Conservation (phyloP, 1,140 invertebrate genomes). For the Anastrepha ludens region DNA sequence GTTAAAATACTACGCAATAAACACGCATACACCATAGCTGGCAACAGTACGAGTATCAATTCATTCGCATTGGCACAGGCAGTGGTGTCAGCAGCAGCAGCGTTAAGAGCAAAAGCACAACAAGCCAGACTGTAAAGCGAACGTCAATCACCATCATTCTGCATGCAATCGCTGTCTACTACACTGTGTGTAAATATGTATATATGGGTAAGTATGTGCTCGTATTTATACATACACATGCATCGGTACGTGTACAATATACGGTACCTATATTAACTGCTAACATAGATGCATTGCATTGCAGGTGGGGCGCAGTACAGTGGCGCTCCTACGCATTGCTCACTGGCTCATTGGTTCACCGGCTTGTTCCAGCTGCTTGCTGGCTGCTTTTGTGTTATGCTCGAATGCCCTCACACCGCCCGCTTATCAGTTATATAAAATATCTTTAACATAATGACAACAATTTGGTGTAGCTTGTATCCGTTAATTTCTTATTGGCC, state of each 20-base stretch:
- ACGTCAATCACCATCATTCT: conserved; percentile 20
- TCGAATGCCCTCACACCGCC: conserved; percentile 42
- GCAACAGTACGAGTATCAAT: neutral
- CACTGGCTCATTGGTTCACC: neutral
- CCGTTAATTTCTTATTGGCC: conserved; percentile 4
- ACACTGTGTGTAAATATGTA: neutral
- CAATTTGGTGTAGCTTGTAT: neutral
- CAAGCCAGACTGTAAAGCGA: neutral
- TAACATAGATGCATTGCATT: conserved; percentile 2
- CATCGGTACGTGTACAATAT: neutral
- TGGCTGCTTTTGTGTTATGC: neutral
- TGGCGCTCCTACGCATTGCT: conserved; percentile 32
- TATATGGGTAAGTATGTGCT: too few species aligned
- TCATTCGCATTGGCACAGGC: neutral
- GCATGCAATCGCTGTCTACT: neutral
- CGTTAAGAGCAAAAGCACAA: conserved; percentile 18
- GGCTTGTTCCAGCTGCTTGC: neutral
- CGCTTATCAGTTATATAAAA: conserved; percentile 41
- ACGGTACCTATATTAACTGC: too few species aligned
- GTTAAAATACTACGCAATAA: conserved; percentile 31
- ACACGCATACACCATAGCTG: neutral
- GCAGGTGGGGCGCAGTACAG: neutral
- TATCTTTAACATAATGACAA: conserved; percentile 25
- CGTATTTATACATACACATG: neutral
- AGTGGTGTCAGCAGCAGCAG: neutral